Base-by-base conservation (phyloP, 1,140 invertebrate species). In the Platorchestia sp. region DNA sequence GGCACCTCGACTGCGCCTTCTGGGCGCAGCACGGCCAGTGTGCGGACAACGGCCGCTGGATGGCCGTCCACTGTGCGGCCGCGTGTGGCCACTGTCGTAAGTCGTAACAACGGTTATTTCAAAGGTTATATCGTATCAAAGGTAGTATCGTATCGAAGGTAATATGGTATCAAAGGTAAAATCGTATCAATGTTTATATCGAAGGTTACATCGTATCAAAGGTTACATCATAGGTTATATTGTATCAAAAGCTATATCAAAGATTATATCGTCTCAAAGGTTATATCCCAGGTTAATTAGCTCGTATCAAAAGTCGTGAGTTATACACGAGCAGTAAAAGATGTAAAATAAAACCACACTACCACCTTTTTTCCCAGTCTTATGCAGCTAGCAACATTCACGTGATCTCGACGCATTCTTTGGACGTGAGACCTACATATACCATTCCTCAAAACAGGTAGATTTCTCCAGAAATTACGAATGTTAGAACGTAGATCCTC, bases 1-100 rank as follows among this genome's bases (percentile, higher is more conserved):
- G 45, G 43, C 91, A 93, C 40, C 43, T 93, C 7, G 91, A 93
- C 91, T 93, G 91, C 45, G 91, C 1, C 7, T 93, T 93, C 91
- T 93, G 91, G 91, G 91, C 91, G 44, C 91, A 93, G 91, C 91
- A 93, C 91, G 91, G 45, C 3, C 91, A 93, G 91, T 93, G 91
- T 36, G 45, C 6, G 6, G 91, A 44, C 43, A 93, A 93, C 91
- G 36, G n/a, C 7, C 91, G 91, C 91, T 93, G 91, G 91, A 93
- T 93, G 91, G 91, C 91, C 43, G 91, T 93, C 7, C 43, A 93
- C 91, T 93, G 91, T 44, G 14, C 5, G 0, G 91, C 45, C 0
- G 91, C 91, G 44, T 93, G 91, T 44, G 91, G 91, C 6, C 45
- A 93, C 91, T 93, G 91, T n/a, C 43, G 91, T 93, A 3, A 93